Evolutionary conservation across 2,113 vertebrate genomes (phyloP).

Genomic region (Nesogale talazaci): DNA sequence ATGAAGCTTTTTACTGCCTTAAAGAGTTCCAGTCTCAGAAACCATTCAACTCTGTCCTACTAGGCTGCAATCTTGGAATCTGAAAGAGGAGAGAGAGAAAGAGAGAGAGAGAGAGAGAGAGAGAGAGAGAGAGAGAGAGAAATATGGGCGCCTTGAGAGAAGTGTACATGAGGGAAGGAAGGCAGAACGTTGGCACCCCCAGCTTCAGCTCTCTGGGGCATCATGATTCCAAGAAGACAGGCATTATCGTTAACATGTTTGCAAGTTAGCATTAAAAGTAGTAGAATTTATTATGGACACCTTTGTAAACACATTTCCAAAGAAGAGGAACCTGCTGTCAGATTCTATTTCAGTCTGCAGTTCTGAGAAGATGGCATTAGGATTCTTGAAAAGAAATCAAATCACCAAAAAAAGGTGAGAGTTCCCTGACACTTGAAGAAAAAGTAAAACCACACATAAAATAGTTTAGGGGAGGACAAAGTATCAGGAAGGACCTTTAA

Average conservation of each 20-base stretch:
- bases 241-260: neutral
- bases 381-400: neutral
- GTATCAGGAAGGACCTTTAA: neutral
- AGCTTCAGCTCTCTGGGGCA: neutral
- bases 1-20: too few species aligned
- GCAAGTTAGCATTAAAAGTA: neutral
- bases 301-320: neutral
- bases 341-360: neutral
- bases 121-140: too few species aligned
- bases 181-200: neutral
- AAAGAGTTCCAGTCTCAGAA: too few species aligned
- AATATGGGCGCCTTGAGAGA: neutral
- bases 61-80: too few species aligned
- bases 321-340: neutral
- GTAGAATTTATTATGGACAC: neutral
- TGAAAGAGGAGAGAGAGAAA: too few species aligned
- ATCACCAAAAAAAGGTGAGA: neutral
- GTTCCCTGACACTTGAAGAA: neutral
- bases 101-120: too few species aligned
- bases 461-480: neutral
- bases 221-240: neutral
- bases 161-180: neutral
- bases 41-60: too few species aligned
- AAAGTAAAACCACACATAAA: neutral
- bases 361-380: slow-evolving; percentile 21